Conservation (phyloP, 2,888 invertebrate species). For the Drosophila lacicola region DNA sequence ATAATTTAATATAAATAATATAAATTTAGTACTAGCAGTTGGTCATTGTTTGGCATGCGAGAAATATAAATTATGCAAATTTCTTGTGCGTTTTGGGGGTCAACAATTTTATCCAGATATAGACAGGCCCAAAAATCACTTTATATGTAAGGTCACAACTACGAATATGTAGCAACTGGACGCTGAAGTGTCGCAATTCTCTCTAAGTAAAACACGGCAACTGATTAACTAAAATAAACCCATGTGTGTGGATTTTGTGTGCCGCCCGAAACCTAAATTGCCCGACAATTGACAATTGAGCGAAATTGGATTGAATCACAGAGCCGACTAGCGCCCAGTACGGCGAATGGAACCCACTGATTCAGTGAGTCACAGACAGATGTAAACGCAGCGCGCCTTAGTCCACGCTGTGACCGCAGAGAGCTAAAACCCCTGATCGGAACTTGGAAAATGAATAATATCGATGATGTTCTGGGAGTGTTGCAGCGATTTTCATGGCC, state of each 20-base stretch:
- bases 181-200: constrained; percentile 50
- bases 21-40: neutral
- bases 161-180: constrained; percentile 41
- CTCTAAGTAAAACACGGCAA: constrained; percentile 38
- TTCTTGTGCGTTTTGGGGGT: constrained; percentile 35
- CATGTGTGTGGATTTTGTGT: constrained; percentile 41
- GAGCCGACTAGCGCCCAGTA: constrained; percentile 48
- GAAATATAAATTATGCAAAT: constrained; percentile 21
- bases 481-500: constrained; percentile 84
- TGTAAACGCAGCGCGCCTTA: constrained; percentile 30
- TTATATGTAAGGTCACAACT: constrained; percentile 31
- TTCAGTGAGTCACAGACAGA: constrained; percentile 51
- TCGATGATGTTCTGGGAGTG: constrained; percentile 82
- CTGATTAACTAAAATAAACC: constrained; percentile 63
- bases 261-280: constrained; percentile 66
- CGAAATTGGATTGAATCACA: constrained; percentile 73
- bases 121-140: constrained; percentile 14
- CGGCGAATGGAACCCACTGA: constrained; percentile 44
- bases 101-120: constrained; percentile 29
- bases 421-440: constrained; percentile 1
- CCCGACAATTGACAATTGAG: constrained; percentile 78
- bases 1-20: constrained; percentile 5
- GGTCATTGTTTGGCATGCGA: neutral
- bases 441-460: constrained; percentile 76
- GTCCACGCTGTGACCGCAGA: constrained; percentile 17